Conservation (phyloP, 2,113 vertebrate genomes). For the Phycodurus eques region DNA sequence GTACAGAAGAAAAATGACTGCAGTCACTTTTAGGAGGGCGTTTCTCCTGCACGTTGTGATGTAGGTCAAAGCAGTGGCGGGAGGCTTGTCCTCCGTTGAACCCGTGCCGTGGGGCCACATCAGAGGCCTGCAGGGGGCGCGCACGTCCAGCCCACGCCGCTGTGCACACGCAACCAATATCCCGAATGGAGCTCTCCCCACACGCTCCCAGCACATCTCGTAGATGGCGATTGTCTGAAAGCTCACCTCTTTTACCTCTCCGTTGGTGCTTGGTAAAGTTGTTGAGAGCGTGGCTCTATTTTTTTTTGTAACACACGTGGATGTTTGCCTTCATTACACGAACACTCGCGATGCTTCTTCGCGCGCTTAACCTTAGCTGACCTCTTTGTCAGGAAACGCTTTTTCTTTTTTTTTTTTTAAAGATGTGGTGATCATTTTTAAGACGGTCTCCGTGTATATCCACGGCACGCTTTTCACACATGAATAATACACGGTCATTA, state of each 20-base stretch:
- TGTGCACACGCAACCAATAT: constrained; percentile 30
- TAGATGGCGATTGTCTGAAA: constrained; percentile 52
- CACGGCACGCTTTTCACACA: constrained; percentile 13
- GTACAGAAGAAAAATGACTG: background rate
- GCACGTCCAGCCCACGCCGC: constrained; percentile 43
- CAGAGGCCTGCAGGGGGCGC: constrained; percentile 71
- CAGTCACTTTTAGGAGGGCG: background rate
- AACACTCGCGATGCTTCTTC: background rate
- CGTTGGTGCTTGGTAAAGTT: constrained; percentile 6
- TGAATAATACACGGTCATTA: constrained; percentile 40
- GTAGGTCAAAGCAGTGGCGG: constrained; percentile 73
- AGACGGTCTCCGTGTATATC: background rate
- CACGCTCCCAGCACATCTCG: background rate
- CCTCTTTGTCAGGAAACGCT: constrained; percentile 48
- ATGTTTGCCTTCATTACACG: constrained; percentile 1
- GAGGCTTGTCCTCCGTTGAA: constrained; percentile 72
- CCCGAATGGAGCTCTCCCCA: constrained; percentile 28
- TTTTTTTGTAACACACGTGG: background rate
- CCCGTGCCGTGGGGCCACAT: constrained; percentile 54
- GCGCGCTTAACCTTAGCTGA: constrained; percentile 51
- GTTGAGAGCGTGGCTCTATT: constrained; percentile 27
- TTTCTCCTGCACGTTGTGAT: constrained; percentile 31
- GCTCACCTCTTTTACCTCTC: constrained; percentile 36
- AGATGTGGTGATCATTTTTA: background rate
- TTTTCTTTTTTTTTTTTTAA: background rate